These are phyloP conservation scores for Apodemia hepburni DNA, from an alignment of 2,888 invertebrate genomes.

Conservation along the genomic window DNA sequence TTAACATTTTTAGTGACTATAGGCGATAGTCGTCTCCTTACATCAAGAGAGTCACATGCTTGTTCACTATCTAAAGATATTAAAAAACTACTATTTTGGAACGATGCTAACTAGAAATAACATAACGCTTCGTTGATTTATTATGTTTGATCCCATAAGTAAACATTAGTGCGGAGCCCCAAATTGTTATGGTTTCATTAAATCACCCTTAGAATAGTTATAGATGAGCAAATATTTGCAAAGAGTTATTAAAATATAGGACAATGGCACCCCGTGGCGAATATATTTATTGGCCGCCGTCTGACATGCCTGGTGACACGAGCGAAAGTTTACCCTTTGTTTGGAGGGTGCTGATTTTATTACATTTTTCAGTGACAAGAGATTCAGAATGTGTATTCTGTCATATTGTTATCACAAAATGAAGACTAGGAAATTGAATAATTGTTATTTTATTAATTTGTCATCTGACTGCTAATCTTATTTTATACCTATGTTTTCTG, in stretches of 20 bases:
- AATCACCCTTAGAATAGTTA: conserved; percentile 54
- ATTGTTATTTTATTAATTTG: no score
- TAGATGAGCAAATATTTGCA: conserved; percentile 60
- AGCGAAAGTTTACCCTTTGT: conserved; percentile 14
- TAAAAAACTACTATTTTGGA: neutral
- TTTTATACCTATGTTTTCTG: no score
- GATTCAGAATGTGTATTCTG: conserved; percentile 1
- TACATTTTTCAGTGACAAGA: conserved; percentile 17
- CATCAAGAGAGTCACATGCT: no score
- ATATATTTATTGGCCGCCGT: conserved; percentile 62
- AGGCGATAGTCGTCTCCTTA: no score
- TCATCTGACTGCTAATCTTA: no score
- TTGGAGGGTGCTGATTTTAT: conserved; percentile 12
- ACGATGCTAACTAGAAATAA: neutral
- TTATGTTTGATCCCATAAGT: conserved; percentile 25
- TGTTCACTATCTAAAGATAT: no score
- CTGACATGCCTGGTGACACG: conserved; percentile 40
- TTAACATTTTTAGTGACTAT: no score
- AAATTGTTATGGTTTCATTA: conserved; percentile 66
- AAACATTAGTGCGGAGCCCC: conserved; percentile 37
- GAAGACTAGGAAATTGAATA: no score
- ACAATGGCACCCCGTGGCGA: conserved; percentile 48
- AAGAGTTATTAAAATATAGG: conserved; percentile 57
- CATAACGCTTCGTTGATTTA: conserved; percentile 21
- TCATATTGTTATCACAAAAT: neutral